Conservation (phyloP, 2,888 invertebrate species). For the Urechis unicinctus region DNA sequence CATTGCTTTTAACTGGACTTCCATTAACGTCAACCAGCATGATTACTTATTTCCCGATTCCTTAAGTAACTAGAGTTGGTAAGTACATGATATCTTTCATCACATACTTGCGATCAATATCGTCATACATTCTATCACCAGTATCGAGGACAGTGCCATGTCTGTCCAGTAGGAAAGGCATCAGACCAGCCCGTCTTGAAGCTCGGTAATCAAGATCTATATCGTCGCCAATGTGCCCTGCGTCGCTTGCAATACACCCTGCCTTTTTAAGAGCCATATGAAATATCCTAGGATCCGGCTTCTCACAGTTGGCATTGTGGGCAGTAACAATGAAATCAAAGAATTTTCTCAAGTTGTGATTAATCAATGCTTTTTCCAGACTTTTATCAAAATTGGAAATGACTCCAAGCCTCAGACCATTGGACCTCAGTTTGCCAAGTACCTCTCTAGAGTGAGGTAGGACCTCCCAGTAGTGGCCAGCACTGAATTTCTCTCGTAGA, state of each 20-base stretch:
- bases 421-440: slow-evolving; percentile 18
- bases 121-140: too few relatives aligned
- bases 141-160: too few relatives aligned
- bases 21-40: too few relatives aligned
- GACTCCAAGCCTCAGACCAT: slow-evolving; percentile 59
- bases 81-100: slow-evolving; percentile 2
- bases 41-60: too few relatives aligned
- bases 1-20: too few relatives aligned
- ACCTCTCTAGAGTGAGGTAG: slow-evolving; percentile 32
- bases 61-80: too few relatives aligned
- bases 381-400: slow-evolving; percentile 87
- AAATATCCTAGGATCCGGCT: slow-evolving; percentile 72
- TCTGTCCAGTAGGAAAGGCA: slow-evolving; percentile 54
- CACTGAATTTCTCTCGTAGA: slow-evolving; percentile 60
- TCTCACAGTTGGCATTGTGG: slow-evolving; percentile 66
- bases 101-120: slow-evolving; percentile 1
- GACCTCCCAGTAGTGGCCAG: slow-evolving; percentile 67
- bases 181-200: slow-evolving; percentile 71
- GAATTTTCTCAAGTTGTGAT: slow-evolving; percentile 62
- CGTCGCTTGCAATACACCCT: slow-evolving; percentile 57
- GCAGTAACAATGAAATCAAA: slow-evolving; percentile 78
- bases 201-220: slow-evolving; percentile 70
- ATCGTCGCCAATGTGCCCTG: slow-evolving; percentile 79
- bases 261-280: slow-evolving; percentile 57
- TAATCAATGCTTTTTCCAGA: slow-evolving; percentile 62